Evolutionary conservation across 2,888 invertebrate genomes (phyloP), one percentile per base, ranked within the genome.

Genomic region (Orgyia antiqua): DNA sequence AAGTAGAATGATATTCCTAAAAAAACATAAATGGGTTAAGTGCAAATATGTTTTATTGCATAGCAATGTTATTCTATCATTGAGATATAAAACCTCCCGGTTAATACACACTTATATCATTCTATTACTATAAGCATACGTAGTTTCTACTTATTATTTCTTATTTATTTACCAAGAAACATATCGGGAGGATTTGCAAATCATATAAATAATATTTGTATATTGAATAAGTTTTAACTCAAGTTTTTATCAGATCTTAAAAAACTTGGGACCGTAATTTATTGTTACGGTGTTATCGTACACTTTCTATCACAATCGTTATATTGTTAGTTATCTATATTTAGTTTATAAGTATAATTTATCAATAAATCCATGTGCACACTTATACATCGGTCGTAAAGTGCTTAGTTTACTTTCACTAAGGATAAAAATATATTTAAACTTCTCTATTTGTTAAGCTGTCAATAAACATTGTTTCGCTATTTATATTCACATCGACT

Each of bases 201-300:
- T 24, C 24, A 20, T 19, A 39, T 38, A n/a, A 13, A 24, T 35
- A 27, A 27, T 37, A 36, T 27, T 26, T 28, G 34, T 49, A 23
- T 41, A 35, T 2, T 30, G 19, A 36, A 36, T 24, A 45, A 41
- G 45, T 39, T 24, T 10, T 33, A 34, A 31, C 49, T 57, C 58
- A 65, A 59, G 65, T 65, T 57, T 40, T 20, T 34, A 25, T 29
- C 19, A 6, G 35, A 41, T 36, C 33, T 39, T 35, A 25, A 24
- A 24, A 33, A 46, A 58, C 63, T 63, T 68, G 59, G 47, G 49
- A 50, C 59, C 63, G 63, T 69, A 68, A 61, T 43, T 36, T 8
- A 4, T 12, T 18, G 44, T 64, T 65, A 69, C 54, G 65, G 63
- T 52, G 19, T 42, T 49, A 33, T 29, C 39, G 42, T 21, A 36